Base-by-base conservation (phyloP, 2,888 invertebrate species). In the Euzophera pinguis region DNA sequence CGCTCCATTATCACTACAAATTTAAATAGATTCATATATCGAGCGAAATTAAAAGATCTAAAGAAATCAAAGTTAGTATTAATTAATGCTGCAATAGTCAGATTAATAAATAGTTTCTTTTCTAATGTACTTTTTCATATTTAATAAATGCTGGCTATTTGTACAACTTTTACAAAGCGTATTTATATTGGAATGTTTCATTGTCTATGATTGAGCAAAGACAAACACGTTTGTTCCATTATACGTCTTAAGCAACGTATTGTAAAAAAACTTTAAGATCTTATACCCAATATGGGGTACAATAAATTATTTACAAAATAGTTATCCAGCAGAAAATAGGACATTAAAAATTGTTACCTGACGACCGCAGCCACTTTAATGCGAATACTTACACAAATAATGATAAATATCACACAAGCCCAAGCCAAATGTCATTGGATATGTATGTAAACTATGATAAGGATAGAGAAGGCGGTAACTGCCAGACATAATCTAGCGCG, bases 361-460 rank as follows among this genome's bases (percentile, higher is more conserved):
- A 84, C 87, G 80, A 86, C 75, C 81, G 86, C 84, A 77, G 78
- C 76, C 65, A 66, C 70, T 73, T 70, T 74, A 61, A 79, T 64
- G 58, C 73, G 73, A 63, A 81, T 83, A 84, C 84, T 84, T 78
- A 85, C 78, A 84, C 75, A 85, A 53, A 81, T 74, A 74, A 82
- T 66, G 69, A 79, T 73, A 76, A 83, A 77, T 75, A 84, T 78
- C 73, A 86, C 78, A 87, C 75, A 87, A 84, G 86, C 84, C 77
- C 78, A 82, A 78, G 83, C 86, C 71, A 78, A 66, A 70, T 75
- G 80, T 90, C 88, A 90, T 77, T 87, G 89, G 55, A 90, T 72
- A 66, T 90, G 90, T 68, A 90, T 80, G 75, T 89, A 90, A 68
- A 89, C 85, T 78, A 90, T 89, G 61, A 91, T 72, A 65, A 90